A percentile compares a stretch with the other conserved stretches of the same genome.
phyloP scores from a whole-genome alignment of 2,797 vertebrate species.

The Gobionotothen gibberifrons region DNA sequence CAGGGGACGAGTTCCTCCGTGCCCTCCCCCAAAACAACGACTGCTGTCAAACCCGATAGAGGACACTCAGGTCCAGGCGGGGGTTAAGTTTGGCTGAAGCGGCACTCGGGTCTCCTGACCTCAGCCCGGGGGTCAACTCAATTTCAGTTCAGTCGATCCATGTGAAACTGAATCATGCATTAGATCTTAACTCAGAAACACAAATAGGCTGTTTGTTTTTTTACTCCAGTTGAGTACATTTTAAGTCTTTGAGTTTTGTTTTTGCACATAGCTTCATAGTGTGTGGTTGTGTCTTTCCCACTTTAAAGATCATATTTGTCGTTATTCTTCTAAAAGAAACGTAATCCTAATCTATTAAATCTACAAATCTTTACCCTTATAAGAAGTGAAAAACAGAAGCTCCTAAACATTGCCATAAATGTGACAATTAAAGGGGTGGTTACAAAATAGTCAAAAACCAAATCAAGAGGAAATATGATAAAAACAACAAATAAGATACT shows the following conservation, averaged over 20 bases:
- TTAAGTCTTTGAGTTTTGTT: neutral
- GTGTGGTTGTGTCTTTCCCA: neutral
- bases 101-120: slow-evolving; percentile 51
- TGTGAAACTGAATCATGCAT: slow-evolving; percentile 35
- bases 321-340: neutral
- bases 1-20: slow-evolving; percentile 40
- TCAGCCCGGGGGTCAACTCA: slow-evolving; percentile 46
- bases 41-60: slow-evolving; percentile 64
- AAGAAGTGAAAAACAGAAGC: too few species aligned
- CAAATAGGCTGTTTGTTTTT: neutral
- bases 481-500: neutral
- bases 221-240: neutral
- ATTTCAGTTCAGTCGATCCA: slow-evolving; percentile 64
- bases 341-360: too few species aligned
- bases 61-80: slow-evolving; percentile 34
- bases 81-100: slow-evolving; percentile 47
- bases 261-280: neutral
- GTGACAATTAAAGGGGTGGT: too few species aligned
- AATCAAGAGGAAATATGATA: neutral
- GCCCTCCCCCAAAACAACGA: slow-evolving; percentile 55
- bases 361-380: neutral
- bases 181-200: slow-evolving; percentile 6
- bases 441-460: too few species aligned
- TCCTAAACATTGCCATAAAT: too few species aligned
- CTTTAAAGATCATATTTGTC: neutral